A percentile compares a stretch with the other conserved stretches of the same genome.
These are phyloP conservation scores for Callorhinus ursinus DNA, from an alignment of 2,113 vertebrate genomes.

Conservation along the genomic window DNA sequence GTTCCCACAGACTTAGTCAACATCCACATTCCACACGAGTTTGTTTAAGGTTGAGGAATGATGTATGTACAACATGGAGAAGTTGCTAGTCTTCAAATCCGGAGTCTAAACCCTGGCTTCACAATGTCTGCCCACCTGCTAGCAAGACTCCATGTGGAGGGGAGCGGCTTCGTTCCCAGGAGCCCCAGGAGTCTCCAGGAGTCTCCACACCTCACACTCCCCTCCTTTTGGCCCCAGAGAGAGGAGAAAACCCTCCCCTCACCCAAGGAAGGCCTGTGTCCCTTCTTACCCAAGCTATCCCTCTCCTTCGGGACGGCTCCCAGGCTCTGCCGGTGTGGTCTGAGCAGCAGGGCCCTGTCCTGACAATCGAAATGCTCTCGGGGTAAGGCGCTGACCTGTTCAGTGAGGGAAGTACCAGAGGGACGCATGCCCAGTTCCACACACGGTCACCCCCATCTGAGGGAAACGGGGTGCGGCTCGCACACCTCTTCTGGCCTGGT, in stretches of 20 bases:
- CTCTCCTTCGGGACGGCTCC: not conserved
- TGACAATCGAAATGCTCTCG: not conserved
- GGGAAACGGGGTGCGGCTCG: fast-evolving
- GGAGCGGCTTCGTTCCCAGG: not conserved
- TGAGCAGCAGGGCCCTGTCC: not conserved
- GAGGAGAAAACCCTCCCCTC: not conserved
- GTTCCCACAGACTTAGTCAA: not conserved
- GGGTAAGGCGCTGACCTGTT: not conserved
- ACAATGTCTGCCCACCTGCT: not conserved
- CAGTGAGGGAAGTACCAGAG: not conserved
- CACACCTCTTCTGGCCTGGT: too few species aligned
- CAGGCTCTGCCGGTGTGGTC: not conserved
- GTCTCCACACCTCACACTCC: not conserved
- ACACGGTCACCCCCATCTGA: not conserved
- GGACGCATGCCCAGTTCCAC: fast-evolving
- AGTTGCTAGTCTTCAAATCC: not conserved
- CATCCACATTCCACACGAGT: not conserved
- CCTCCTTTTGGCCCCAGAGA: not conserved
- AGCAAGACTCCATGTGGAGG: not conserved
- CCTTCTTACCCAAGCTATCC: not conserved
- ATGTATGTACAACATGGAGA: not conserved
- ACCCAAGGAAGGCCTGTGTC: not conserved
- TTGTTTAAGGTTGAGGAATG: not conserved
- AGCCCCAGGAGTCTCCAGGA: not conserved
- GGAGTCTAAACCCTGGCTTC: not conserved